phyloP scores from a whole-genome alignment of 2,888 invertebrate species.

The Spodoptera littoralis region DNA sequence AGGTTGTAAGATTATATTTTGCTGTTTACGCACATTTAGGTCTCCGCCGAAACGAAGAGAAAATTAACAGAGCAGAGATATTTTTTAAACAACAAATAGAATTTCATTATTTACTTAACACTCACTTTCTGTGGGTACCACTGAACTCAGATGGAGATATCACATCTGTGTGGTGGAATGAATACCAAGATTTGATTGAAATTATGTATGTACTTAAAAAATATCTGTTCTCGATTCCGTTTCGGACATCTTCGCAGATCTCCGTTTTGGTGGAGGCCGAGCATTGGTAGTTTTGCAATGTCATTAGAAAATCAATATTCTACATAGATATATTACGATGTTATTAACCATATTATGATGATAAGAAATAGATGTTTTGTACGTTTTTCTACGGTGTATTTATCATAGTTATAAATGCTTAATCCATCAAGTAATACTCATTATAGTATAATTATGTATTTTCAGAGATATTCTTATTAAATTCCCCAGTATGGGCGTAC shows the following conservation, averaged over 20 bases:
- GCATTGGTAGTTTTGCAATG: constrained; percentile 12
- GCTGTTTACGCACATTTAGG: constrained; percentile 14
- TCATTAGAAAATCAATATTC: constrained; percentile 12
- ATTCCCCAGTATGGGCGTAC: not conserved
- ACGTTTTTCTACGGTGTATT: constrained; percentile 47
- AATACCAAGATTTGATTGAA: no score
- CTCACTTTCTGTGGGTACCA: no score
- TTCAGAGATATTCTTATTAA: constrained; percentile 9
- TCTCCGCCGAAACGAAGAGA: no score
- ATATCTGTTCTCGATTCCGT: no score
- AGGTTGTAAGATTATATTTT: constrained; percentile 14
- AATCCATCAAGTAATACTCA: constrained; percentile 12
- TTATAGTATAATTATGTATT: constrained; percentile 10
- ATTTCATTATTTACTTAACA: no score
- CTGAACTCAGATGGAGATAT: no score
- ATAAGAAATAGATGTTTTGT: constrained; percentile 41
- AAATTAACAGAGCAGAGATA: no score
- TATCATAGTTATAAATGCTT: constrained; percentile 1
- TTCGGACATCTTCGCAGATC: no score
- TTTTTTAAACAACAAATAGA: no score
- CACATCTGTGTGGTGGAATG: no score
- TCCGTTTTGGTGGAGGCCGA: no score
- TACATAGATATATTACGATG: constrained; percentile 8
- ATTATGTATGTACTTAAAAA: no score
- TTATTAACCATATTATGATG: constrained; percentile 20